Evolutionary conservation across 1,140 invertebrate genomes (phyloP).

Genomic region (Pachypeltis micranthus): DNA sequence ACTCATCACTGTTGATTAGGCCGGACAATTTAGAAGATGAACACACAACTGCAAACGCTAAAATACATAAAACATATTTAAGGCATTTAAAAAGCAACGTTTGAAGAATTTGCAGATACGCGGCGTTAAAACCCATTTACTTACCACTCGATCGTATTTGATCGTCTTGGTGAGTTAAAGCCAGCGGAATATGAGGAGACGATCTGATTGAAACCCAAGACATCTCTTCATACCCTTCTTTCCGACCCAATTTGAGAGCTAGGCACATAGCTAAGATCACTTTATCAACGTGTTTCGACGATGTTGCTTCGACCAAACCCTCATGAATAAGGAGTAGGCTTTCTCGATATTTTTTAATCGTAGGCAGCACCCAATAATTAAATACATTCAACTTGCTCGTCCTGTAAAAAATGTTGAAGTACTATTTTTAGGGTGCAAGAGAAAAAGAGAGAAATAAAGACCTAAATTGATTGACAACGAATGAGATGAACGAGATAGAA

Average conservation of each 20-base stretch:
- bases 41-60: slow-evolving; percentile 23
- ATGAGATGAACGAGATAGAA: too few species aligned
- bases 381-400: slow-evolving; percentile 25
- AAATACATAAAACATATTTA: too few species aligned
- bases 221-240: slow-evolving; percentile 22
- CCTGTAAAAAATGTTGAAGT: slow-evolving; percentile 26
- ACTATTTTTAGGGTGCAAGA: too few species aligned
- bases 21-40: slow-evolving; percentile 19
- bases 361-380: slow-evolving; percentile 26
- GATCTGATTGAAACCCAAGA: slow-evolving; percentile 16
- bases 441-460: too few species aligned
- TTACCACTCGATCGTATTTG: not conserved
- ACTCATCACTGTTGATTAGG: slow-evolving; percentile 20
- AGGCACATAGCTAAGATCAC: slow-evolving; percentile 12
- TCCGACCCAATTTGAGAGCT: slow-evolving; percentile 20
- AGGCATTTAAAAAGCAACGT: not conserved
- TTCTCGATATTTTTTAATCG: slow-evolving; percentile 22
- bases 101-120: not conserved
- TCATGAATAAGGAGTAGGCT: slow-evolving; percentile 17
- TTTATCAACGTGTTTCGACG: not conserved
- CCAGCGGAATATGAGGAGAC: not conserved
- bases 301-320: not conserved
- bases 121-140: not conserved
- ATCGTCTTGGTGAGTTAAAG: not conserved
- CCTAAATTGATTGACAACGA: too few species aligned